Percentiles rank a stretch among this genome's conserved stretches.
Conservation (phyloP, 2,113 vertebrate species). For the Chauna torquata region DNA sequence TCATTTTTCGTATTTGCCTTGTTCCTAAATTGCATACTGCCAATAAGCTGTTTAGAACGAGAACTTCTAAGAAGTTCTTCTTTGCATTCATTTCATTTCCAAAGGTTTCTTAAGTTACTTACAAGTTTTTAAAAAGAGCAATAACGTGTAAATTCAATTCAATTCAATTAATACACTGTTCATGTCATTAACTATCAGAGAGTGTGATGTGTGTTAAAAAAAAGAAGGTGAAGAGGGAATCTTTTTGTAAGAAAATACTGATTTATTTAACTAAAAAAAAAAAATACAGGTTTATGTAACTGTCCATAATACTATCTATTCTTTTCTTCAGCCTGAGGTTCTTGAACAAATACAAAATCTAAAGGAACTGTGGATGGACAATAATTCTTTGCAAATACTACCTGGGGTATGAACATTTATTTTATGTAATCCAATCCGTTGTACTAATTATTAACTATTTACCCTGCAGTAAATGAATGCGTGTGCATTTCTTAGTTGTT, state of each 20-base stretch:
- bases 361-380: slow-evolving; percentile 96
- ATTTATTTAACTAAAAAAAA: neutral
- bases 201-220: neutral
- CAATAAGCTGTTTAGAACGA: neutral
- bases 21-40: neutral
- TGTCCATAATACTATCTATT: neutral
- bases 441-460: neutral
- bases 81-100: neutral
- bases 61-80: too few species aligned
- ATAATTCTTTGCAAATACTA: slow-evolving; percentile 93
- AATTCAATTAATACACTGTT: accelerated
- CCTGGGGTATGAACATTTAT: slow-evolving; percentile 90
- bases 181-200: neutral
- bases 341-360: slow-evolving; percentile 97
- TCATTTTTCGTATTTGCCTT: neutral
- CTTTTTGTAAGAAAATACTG: neutral
- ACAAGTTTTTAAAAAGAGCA: neutral
- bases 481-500: neutral
- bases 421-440: neutral
- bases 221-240: neutral
- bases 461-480: neutral
- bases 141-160: neutral
- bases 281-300: neutral
- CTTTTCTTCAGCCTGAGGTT: slow-evolving; percentile 88
- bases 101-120: neutral